These are phyloP conservation scores for Pantala flavescens DNA, from an alignment of 1,140 invertebrate species.

Conservation along the genomic window DNA sequence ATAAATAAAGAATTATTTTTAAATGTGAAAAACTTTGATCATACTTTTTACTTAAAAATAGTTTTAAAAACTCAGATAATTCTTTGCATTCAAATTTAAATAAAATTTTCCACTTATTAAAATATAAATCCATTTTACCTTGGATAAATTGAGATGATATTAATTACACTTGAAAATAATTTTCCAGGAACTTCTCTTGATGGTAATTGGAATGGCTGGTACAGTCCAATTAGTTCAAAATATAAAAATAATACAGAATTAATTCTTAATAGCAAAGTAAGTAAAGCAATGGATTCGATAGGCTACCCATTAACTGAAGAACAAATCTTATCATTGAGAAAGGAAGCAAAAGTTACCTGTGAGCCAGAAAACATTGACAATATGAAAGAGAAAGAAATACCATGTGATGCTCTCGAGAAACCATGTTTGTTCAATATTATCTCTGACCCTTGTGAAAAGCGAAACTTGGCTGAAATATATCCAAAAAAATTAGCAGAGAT, in stretches of 20 bases:
- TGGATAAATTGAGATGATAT: too few relatives aligned
- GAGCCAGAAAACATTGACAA: neutral
- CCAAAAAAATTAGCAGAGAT: neutral
- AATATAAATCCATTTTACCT: too few relatives aligned
- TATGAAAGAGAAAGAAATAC: neutral
- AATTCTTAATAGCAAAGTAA: conserved; percentile 21
- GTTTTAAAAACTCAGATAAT: too few relatives aligned
- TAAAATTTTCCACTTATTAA: too few relatives aligned
- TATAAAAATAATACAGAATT: conserved; percentile 15
- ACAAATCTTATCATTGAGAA: neutral
- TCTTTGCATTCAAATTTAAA: too few relatives aligned
- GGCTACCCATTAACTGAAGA: conserved; percentile 5
- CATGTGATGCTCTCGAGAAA: neutral
- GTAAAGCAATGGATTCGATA: conserved; percentile 17
- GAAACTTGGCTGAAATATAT: conserved; percentile 25
- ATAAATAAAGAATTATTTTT: too few relatives aligned
- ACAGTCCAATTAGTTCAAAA: conserved; percentile 32
- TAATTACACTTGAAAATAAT: too few relatives aligned
- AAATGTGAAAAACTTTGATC: too few relatives aligned
- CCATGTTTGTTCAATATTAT: conserved; percentile 32
- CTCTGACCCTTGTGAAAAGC: conserved; percentile 33
- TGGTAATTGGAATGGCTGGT: conserved; percentile 34
- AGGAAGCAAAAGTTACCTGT: neutral
- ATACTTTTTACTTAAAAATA: too few relatives aligned
- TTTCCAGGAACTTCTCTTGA: conserved; percentile 19